Percentiles rank a stretch among this genome's conserved stretches.
phyloP scores from a whole-genome alignment of 2,113 vertebrate genomes.

The Lichenostomus cassidix region DNA sequence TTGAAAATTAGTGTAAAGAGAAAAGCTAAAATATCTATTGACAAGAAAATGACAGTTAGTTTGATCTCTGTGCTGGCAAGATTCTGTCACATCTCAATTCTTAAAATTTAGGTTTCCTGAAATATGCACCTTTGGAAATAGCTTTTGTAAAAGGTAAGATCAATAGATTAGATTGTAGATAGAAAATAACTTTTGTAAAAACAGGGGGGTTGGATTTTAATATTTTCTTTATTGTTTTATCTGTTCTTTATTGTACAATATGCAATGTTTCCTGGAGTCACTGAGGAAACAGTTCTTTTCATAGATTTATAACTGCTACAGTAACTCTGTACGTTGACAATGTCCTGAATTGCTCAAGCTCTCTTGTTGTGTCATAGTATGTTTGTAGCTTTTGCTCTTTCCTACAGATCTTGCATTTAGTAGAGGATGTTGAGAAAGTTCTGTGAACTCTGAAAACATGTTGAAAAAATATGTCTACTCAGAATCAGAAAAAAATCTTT shows the following conservation, averaged over 20 bases:
- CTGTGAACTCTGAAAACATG: background rate
- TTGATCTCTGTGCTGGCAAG: background rate
- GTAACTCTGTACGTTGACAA: background rate
- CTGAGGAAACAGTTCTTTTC: background rate
- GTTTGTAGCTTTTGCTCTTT: background rate
- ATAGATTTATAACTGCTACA: background rate
- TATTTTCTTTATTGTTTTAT: background rate
- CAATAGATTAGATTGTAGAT: background rate
- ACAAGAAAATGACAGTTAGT: background rate
- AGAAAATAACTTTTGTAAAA: background rate
- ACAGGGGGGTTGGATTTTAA: accelerated
- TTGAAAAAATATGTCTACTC: background rate
- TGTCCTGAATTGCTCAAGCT: background rate
- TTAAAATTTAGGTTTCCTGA: background rate
- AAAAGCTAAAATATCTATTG: background rate
- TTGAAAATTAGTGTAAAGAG: background rate
- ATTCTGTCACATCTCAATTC: background rate
- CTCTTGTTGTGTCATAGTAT: background rate
- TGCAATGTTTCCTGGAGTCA: background rate
- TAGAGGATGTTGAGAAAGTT: background rate
- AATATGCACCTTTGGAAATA: background rate
- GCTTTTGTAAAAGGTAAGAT: background rate
- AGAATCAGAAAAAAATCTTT: background rate
- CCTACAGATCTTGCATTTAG: background rate
- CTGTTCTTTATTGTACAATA: background rate